Percentiles rank a stretch among this genome's conserved stretches.
Evolutionary conservation across 2,888 invertebrate genomes (phyloP).

Genomic region (Ommatoiulus sabulosus): DNA sequence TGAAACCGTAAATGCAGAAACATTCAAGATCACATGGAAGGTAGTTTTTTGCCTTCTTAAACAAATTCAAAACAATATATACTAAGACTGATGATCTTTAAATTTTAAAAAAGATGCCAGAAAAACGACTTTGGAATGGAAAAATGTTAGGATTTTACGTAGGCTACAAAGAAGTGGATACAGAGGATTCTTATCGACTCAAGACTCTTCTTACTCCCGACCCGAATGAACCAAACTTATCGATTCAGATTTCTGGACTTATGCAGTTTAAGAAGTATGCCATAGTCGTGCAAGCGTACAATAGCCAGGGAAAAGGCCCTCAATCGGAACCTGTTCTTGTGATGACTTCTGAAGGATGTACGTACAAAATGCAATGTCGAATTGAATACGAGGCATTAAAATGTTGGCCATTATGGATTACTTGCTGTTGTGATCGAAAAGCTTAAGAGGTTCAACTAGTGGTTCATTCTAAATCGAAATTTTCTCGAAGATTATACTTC

Average conservation of each 20-base stretch:
- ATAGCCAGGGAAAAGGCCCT: constrained; percentile 66
- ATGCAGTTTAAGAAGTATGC: constrained; percentile 67
- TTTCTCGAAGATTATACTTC: too few species aligned
- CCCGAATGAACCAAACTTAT: constrained; percentile 58
- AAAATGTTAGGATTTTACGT: constrained; percentile 61
- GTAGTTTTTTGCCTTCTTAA: neutral
- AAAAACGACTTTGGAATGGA: constrained; percentile 54
- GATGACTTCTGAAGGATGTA: constrained; percentile 67
- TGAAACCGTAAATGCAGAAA: constrained; percentile 53
- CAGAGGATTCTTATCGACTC: constrained; percentile 60
- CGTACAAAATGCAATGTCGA: neutral
- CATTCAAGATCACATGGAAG: constrained; percentile 56
- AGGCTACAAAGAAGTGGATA: constrained; percentile 60
- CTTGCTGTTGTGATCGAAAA: too few species aligned
- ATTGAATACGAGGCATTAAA: neutral
- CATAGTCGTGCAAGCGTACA: constrained; percentile 67
- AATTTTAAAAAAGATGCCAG: constrained; percentile 65
- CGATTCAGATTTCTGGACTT: constrained; percentile 59
- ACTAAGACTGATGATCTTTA: constrained; percentile 65
- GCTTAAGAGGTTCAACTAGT: too few species aligned
- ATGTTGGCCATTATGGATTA: too few species aligned
- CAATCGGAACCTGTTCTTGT: constrained; percentile 65
- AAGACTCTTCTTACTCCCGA: constrained; percentile 60
- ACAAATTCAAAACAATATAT: neutral
- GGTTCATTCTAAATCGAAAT: too few species aligned